Conservation (phyloP, 2,888 invertebrate genomes). For the Ptychoptera contaminata region DNA sequence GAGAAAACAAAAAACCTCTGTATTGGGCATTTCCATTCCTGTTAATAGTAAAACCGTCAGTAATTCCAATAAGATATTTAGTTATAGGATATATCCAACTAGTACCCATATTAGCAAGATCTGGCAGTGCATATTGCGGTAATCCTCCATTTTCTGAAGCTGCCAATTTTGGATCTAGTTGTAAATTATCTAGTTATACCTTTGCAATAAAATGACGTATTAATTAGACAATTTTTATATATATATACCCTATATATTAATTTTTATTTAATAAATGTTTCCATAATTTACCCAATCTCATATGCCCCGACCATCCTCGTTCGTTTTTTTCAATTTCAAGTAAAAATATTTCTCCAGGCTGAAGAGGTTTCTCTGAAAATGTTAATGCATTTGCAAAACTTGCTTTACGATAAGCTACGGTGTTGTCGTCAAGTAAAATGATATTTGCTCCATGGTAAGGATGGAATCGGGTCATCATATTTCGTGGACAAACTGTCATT, state of each 20-base stretch:
- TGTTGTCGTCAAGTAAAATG: constrained; percentile 68
- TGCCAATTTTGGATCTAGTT: constrained; percentile 63
- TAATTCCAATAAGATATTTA: constrained; percentile 34
- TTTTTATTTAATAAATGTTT: not conserved
- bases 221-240: not conserved
- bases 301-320: constrained; percentile 78
- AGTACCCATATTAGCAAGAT: constrained; percentile 71
- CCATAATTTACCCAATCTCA: constrained; percentile 34
- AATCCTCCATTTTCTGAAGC: constrained; percentile 46
- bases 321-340: constrained; percentile 91
- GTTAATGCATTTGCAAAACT: constrained; percentile 90
- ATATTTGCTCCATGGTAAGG: constrained; percentile 85
- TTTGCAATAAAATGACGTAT: no score
- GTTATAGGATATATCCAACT: constrained; percentile 93
- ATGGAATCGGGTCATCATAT: constrained; percentile 62
- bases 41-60: no score
- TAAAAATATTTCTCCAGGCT: constrained; percentile 84
- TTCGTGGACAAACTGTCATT: constrained; percentile 10
- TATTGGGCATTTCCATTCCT: no score
- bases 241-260: not conserved
- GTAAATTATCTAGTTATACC: constrained; percentile 75
- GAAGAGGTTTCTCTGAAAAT: constrained; percentile 79
- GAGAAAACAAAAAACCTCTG: no score
- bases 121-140: constrained; percentile 83
- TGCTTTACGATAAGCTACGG: constrained; percentile 75